Evolutionary conservation across 2,113 vertebrate genomes (phyloP).

Genomic region (Garra rufa): DNA sequence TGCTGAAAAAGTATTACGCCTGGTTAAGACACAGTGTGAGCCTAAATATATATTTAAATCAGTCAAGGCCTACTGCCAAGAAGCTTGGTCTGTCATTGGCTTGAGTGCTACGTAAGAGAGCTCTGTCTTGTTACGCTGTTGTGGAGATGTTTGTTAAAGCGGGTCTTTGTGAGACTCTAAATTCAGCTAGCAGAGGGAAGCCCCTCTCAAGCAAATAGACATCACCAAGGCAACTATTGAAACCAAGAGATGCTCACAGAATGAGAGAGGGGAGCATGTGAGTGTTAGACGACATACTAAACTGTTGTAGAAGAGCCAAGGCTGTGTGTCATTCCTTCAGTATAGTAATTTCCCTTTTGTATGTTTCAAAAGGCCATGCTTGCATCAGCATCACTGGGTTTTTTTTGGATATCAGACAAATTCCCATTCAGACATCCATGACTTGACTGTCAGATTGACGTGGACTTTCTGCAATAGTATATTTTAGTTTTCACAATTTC

Average conservation of each 20-base stretch:
- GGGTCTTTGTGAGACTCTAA: constrained; percentile 3
- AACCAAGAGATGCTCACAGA: constrained; percentile 9
- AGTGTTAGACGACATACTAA: constrained; percentile 6
- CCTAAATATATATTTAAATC: constrained; percentile 4
- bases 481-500: neutral
- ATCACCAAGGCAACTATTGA: constrained; percentile 35
- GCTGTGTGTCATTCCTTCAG: constrained; percentile 11
- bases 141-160: constrained; percentile 14
- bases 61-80: neutral
- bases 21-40: neutral
- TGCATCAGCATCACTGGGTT: constrained; percentile 5
- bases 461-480: neutral
- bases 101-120: constrained; percentile 15
- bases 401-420: neutral
- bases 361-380: constrained; percentile 6
- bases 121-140: constrained; percentile 21
- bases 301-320: neutral
- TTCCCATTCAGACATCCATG: neutral
- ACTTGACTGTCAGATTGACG: constrained; percentile 9
- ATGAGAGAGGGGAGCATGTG: neutral
- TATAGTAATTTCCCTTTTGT: constrained; percentile 14
- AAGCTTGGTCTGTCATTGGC: neutral
- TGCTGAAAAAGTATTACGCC: neutral
- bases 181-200: constrained; percentile 33
- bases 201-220: constrained; percentile 11